A percentile compares a stretch with the other conserved stretches of the same genome.
phyloP scores from a whole-genome alignment of 1,140 invertebrate species.

The Papilio dardanus region DNA sequence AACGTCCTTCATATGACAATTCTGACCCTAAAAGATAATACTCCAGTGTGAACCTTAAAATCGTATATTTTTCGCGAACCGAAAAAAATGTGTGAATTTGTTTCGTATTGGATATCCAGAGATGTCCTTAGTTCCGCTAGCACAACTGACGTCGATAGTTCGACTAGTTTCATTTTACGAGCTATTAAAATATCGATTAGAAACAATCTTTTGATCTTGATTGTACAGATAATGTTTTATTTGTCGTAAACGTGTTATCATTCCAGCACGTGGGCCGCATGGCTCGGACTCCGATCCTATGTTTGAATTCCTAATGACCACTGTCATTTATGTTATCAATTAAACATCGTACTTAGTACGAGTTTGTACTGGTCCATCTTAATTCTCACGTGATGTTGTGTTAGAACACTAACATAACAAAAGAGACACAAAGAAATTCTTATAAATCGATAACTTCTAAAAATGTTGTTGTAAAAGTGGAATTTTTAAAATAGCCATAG shows the following conservation, averaged over 20 bases:
- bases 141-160: too few relatives aligned
- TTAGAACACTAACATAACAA: neutral
- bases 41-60: too few relatives aligned
- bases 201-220: neutral
- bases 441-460: neutral
- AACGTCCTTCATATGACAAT: neutral
- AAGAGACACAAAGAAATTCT: neutral
- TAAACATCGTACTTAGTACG: neutral
- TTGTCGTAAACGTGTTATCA: conserved; percentile 22
- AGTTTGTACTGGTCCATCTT: neutral
- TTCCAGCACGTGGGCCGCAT: conserved; percentile 13
- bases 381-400: neutral
- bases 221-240: conserved; percentile 28
- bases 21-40: too few relatives aligned
- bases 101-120: neutral
- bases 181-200: neutral
- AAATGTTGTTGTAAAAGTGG: too few relatives aligned
- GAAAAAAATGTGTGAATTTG: neutral
- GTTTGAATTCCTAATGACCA: conserved; percentile 31
- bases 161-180: too few relatives aligned
- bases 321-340: conserved; percentile 27
- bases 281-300: neutral
- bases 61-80: too few relatives aligned
- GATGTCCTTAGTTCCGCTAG: neutral
- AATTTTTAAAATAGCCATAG: neutral